These are phyloP conservation scores for Ariolimax columbianus DNA, from an alignment of 2,888 invertebrate species.

Conservation along the genomic window DNA sequence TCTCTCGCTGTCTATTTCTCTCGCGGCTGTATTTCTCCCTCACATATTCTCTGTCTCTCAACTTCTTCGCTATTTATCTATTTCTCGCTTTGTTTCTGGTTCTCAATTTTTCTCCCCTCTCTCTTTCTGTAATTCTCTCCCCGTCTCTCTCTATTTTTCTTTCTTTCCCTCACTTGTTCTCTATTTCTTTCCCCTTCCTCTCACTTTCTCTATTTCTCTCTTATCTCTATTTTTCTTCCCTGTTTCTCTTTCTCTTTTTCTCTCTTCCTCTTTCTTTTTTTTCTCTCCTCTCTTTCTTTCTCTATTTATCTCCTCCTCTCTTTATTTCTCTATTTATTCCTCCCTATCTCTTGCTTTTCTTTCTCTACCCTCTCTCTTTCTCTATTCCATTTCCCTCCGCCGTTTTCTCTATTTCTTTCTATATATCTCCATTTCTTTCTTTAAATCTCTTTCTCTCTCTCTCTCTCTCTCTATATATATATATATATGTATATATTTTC, in stretches of 20 bases:
- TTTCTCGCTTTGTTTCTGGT: slow-evolving; percentile 11
- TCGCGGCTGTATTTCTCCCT: neutral
- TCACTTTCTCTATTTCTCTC: slow-evolving; percentile 33
- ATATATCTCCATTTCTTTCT: too few relatives aligned
- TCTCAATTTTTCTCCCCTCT: neutral
- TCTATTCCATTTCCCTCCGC: slow-evolving; percentile 37
- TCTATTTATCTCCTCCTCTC: too few relatives aligned
- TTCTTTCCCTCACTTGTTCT: too few relatives aligned
- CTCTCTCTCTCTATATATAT: too few relatives aligned
- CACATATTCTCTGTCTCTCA: slow-evolving; percentile 25
- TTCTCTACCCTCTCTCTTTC: slow-evolving; percentile 18
- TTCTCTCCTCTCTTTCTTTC: neutral
- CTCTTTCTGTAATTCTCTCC: neutral
- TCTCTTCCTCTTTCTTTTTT: neutral
- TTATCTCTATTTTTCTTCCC: too few relatives aligned
- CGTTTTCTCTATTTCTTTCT: too few relatives aligned
- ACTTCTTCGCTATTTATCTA: neutral
- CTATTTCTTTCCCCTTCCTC: too few relatives aligned
- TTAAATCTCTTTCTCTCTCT: too few relatives aligned
- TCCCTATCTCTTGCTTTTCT: neutral
- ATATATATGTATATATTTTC: too few relatives aligned
- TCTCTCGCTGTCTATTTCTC: neutral
- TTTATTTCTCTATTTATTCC: too few relatives aligned
- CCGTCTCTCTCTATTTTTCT: too few relatives aligned
- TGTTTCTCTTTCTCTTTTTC: neutral